Evolutionary conservation across 1,140 invertebrate genomes (phyloP).

Genomic region (Onthophagus taurus): DNA sequence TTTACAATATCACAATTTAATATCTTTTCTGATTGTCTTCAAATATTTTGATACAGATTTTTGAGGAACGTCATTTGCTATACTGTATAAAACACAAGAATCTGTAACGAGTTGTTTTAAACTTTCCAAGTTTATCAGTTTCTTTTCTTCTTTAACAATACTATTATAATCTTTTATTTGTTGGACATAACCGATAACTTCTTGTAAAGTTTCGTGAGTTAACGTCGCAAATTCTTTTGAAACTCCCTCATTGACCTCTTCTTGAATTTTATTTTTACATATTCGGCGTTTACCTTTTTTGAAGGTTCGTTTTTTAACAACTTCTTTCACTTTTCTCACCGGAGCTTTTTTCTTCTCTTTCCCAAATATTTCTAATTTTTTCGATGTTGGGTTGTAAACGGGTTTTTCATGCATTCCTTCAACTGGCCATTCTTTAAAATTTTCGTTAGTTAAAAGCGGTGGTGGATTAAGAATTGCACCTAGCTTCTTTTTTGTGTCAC

Average conservation of each 20-base stretch:
- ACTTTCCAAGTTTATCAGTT: neutral
- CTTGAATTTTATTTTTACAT: neutral
- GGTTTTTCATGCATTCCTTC: conserved; percentile 39
- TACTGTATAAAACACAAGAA: conserved; percentile 16
- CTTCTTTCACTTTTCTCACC: neutral
- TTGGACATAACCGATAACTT: conserved; percentile 9
- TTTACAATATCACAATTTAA: too few relatives aligned
- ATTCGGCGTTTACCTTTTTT: conserved; percentile 7
- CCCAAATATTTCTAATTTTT: conserved; percentile 7
- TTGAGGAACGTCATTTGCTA: conserved; percentile 17
- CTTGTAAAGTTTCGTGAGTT: conserved; percentile 11
- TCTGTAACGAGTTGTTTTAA: conserved; percentile 2
- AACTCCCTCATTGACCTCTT: neutral
- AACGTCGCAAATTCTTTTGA: conserved; percentile 6
- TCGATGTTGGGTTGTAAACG: conserved; percentile 24
- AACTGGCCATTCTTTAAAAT: conserved; percentile 35
- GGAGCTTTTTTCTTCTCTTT: conserved; percentile 7
- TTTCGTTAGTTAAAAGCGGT: conserved; percentile 8
- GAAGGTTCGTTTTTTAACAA: neutral
- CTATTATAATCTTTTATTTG: conserved; percentile 14
- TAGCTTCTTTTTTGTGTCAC: neutral
- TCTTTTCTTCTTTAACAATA: conserved; percentile 5
- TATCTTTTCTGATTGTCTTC: neutral
- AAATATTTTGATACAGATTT: conserved; percentile 12
- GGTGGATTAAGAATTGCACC: conserved; percentile 14